phyloP scores from a whole-genome alignment of 2,113 vertebrate genomes.

The Cyanistes caeruleus region DNA sequence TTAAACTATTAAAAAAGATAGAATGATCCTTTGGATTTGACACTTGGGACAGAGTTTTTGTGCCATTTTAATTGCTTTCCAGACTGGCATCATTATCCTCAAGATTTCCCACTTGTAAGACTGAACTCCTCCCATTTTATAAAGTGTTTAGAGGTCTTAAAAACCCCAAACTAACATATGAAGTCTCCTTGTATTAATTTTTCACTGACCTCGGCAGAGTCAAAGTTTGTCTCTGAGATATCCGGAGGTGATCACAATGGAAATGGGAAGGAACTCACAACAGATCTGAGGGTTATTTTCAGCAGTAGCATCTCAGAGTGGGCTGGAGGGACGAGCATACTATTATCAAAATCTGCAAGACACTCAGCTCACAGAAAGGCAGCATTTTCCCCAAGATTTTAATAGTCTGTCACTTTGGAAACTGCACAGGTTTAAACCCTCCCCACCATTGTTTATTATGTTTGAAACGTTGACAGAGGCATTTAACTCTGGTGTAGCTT shows the following conservation, averaged over 20 bases:
- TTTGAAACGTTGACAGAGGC: not conserved
- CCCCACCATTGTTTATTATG: not conserved
- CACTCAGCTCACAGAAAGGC: not conserved
- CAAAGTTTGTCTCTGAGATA: not conserved
- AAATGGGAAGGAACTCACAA: not conserved
- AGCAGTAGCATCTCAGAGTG: not conserved
- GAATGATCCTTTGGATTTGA: not conserved
- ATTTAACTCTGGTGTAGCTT: constrained; percentile 21
- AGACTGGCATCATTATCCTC: not conserved
- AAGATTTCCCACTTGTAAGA: not conserved
- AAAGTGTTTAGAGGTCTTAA: not conserved
- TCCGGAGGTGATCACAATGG: not conserved
- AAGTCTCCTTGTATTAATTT: not conserved
- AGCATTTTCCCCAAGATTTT: not conserved
- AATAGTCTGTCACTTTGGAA: not conserved
- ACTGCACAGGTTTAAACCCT: not conserved
- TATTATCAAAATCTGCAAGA: not conserved
- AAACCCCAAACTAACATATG: not conserved
- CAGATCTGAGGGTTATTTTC: not conserved
- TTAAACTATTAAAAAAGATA: not conserved
- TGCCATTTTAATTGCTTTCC: not conserved
- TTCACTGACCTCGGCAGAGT: not conserved
- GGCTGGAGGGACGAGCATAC: not conserved
- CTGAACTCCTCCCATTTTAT: not conserved
- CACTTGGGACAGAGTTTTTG: not conserved